Percentiles rank a stretch among this genome's conserved stretches.
Conservation (phyloP, 2,888 invertebrate genomes). For the Tipula vernalis region DNA sequence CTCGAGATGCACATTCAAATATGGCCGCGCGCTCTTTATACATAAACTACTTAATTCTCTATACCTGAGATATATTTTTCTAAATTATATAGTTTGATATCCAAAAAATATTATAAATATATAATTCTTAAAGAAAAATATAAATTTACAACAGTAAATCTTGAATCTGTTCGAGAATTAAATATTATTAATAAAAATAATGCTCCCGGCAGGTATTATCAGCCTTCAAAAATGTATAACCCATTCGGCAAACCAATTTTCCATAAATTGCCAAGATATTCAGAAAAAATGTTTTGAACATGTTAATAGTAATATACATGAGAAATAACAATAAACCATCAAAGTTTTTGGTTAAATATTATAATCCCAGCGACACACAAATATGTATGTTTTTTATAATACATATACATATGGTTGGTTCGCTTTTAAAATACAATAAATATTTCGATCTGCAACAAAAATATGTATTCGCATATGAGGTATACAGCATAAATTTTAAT, state of each 20-base stretch:
- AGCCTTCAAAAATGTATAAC: neutral
- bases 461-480: neutral
- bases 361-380: neutral
- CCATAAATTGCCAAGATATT: neutral
- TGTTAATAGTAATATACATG: neutral
- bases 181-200: neutral
- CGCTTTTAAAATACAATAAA: neutral
- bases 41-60: neutral
- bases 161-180: neutral
- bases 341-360: neutral
- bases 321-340: neutral
- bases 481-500: neutral
- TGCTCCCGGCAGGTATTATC: conserved; percentile 4
- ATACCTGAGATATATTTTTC: neutral
- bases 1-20: neutral
- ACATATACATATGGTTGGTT: neutral
- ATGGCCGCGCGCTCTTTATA: neutral
- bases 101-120: neutral
- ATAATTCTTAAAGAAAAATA: neutral
- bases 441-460: neutral
- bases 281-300: neutral
- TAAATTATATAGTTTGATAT: neutral
- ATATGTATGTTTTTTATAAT: neutral
- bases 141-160: neutral
- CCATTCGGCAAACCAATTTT: neutral